phyloP scores from a whole-genome alignment of 1,140 invertebrate genomes.

The Monomorium pharaonis region DNA sequence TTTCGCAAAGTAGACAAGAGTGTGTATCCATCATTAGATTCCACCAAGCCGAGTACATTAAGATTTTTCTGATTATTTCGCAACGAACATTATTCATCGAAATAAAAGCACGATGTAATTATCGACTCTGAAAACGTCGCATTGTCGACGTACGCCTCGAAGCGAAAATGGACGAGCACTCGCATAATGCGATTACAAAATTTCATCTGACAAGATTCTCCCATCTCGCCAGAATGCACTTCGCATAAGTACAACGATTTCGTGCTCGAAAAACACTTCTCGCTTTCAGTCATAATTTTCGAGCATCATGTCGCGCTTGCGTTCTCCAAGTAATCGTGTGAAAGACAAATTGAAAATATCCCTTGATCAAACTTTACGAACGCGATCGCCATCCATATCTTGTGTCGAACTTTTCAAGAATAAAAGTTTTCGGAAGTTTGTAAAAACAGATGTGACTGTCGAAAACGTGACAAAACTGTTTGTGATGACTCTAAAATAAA shows the following conservation, averaged over 20 bases:
- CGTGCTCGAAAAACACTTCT: conserved; percentile 25
- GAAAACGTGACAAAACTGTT: background rate
- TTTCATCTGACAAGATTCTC: conserved; percentile 52
- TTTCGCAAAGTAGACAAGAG: background rate
- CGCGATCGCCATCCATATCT: background rate
- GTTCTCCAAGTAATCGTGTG: background rate
- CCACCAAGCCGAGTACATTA: background rate
- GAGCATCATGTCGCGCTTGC: background rate
- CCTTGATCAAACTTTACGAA: background rate
- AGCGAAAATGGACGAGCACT: conserved; percentile 18
- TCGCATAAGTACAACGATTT: conserved; percentile 35
- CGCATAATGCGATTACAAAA: conserved; percentile 58
- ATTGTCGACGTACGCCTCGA: conserved; percentile 21
- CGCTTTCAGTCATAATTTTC: conserved; percentile 37
- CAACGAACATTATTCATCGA: background rate
- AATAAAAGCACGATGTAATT: conserved; percentile 45
- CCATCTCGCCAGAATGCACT: conserved; percentile 52
- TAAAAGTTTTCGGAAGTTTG: background rate
- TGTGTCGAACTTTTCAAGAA: background rate
- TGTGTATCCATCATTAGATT: background rate
- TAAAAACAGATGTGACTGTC: background rate
- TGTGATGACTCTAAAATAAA: background rate
- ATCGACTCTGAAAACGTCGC: conserved; percentile 49
- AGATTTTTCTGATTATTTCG: conserved; percentile 20
- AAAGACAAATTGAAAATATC: background rate